Conservation (phyloP, 2,888 invertebrate species). For the Pseudococcus jackbeardsleyi region DNA sequence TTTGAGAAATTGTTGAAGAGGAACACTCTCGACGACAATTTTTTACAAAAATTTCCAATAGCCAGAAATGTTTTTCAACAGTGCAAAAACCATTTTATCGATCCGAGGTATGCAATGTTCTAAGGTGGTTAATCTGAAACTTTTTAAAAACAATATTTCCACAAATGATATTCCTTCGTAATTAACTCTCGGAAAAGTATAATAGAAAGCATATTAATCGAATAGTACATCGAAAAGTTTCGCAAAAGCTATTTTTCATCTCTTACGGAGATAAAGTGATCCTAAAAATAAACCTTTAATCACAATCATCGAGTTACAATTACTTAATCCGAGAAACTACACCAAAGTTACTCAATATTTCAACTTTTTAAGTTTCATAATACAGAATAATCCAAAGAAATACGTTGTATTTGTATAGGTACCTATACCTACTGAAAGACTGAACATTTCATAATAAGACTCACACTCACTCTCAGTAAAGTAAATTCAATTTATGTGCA, state of each 20-base stretch:
- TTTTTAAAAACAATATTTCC: neutral
- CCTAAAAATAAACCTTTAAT: neutral
- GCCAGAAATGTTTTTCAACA: neutral
- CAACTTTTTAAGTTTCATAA: neutral
- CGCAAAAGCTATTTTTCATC: neutral
- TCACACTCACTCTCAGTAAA: neutral
- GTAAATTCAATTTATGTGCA: constrained; percentile 23
- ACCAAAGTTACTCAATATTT: neutral
- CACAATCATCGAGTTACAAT: constrained; percentile 14
- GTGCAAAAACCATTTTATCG: neutral
- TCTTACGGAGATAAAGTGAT: neutral
- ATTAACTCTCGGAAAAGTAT: neutral
- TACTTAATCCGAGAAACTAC: neutral
- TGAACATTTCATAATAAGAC: neutral
- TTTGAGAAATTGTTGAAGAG: no score
- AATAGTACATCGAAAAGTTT: neutral
- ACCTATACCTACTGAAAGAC: no score
- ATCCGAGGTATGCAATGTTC: neutral
- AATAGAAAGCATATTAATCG: neutral
- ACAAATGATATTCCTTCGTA: neutral
- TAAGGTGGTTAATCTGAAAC: neutral
- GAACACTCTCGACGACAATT: no score
- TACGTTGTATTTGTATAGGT: neutral
- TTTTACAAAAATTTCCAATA: no score
- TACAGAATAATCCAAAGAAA: constrained; percentile 7